These are phyloP conservation scores for Entomobrya proxima DNA, from an alignment of 2,888 invertebrate genomes.

Conservation along the genomic window DNA sequence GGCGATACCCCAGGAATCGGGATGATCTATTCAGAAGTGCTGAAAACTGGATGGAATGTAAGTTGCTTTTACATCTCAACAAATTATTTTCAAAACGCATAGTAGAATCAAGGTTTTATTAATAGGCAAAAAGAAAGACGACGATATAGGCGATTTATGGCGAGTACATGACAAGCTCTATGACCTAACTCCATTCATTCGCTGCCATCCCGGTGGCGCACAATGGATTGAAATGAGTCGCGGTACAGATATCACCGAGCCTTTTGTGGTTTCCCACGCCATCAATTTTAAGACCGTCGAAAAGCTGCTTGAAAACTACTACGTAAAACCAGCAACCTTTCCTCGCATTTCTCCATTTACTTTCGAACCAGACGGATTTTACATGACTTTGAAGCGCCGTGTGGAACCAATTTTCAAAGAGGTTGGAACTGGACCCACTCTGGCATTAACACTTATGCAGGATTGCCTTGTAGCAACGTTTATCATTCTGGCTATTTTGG, in stretches of 20 bases:
- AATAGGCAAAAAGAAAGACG: slow-evolving; percentile 72
- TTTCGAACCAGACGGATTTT: slow-evolving; percentile 87
- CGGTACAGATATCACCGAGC: slow-evolving; percentile 87
- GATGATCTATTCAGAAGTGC: slow-evolving; percentile 79
- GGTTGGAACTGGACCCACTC: slow-evolving; percentile 73
- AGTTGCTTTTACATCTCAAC: not conserved
- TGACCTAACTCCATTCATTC: slow-evolving; percentile 80
- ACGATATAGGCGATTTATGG: slow-evolving; percentile 74
- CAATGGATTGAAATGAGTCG: slow-evolving; percentile 76
- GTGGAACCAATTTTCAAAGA: slow-evolving; percentile 69
- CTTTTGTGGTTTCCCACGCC: slow-evolving; percentile 87
- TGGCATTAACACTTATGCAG: slow-evolving; percentile 68
- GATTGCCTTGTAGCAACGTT: slow-evolving; percentile 69
- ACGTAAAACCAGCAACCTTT: slow-evolving; percentile 81
- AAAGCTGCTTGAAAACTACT: slow-evolving; percentile 83
- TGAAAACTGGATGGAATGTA: slow-evolving; percentile 80
- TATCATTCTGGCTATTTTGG: slow-evolving; percentile 68
- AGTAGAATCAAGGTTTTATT: no score
- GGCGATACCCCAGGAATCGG: no score
- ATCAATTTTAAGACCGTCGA: slow-evolving; percentile 79
- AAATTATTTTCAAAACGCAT: no score
- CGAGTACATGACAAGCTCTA: slow-evolving; percentile 78
- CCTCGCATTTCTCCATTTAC: slow-evolving; percentile 86
- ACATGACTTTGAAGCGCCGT: slow-evolving; percentile 82
- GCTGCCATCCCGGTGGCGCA: slow-evolving; percentile 79